Conservation (phyloP, 2,797 vertebrate genomes). For the Mormyrus proboscirostris region DNA sequence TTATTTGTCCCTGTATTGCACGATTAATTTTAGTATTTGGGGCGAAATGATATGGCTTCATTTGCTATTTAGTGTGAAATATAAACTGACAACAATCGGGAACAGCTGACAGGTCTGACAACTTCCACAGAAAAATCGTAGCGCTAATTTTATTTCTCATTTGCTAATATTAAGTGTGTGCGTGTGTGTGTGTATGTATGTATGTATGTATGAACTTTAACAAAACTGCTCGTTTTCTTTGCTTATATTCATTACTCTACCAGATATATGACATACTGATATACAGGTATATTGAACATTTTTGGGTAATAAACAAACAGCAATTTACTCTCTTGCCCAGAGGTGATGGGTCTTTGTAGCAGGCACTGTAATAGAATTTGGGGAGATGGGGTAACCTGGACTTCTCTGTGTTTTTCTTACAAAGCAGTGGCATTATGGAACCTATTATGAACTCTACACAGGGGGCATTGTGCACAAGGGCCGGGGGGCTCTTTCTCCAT, state of each 20-base stretch:
- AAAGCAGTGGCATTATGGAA: slow-evolving; percentile 35
- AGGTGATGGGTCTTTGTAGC: background rate
- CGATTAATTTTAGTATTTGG: too few relatives aligned
- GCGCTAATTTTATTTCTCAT: background rate
- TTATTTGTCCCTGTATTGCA: background rate
- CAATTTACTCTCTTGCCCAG: background rate
- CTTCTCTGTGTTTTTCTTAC: slow-evolving; percentile 25
- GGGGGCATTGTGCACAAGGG: slow-evolving; percentile 1
- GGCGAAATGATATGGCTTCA: background rate
- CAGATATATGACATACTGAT: background rate
- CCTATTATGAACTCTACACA: slow-evolving; percentile 28
- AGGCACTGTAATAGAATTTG: background rate
- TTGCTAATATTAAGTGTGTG: background rate
- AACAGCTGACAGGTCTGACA: background rate
- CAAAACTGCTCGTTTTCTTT: background rate
- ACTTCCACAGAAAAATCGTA: background rate
- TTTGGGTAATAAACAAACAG: background rate
- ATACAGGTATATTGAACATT: background rate
- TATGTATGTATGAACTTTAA: background rate
- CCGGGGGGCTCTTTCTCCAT: slow-evolving; percentile 17
- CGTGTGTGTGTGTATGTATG: background rate
- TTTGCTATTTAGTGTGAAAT: background rate
- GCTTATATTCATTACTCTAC: background rate
- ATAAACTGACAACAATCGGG: too few relatives aligned
- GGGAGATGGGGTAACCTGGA: background rate